These are phyloP conservation scores for Apostichopus leukothele DNA, from an alignment of 53 echinoderm and acorn worm genomes.

Conservation along the genomic window DNA sequence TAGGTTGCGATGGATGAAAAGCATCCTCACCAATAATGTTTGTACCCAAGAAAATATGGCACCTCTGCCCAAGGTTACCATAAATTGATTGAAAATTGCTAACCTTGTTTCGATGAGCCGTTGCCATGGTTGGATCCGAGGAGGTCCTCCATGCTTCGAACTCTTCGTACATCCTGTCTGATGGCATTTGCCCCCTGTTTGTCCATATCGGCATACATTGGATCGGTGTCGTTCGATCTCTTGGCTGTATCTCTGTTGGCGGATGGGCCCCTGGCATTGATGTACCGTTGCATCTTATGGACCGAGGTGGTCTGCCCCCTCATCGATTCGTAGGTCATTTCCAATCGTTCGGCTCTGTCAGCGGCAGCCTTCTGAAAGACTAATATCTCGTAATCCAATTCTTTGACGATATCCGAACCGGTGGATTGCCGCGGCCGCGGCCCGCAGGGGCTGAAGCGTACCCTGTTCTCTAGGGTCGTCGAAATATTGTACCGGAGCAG, in stretches of 20 bases:
- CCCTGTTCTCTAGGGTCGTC: slow-evolving; percentile 5
- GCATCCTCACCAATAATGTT: background rate
- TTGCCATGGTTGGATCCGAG: background rate
- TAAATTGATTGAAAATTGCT: background rate
- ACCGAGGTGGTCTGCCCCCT: background rate
- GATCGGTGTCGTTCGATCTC: background rate
- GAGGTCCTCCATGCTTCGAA: slow-evolving; percentile 31
- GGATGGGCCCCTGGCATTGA: slow-evolving; percentile 9
- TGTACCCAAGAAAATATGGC: background rate
- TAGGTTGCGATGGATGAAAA: background rate
- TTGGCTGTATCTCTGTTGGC: background rate
- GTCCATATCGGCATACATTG: slow-evolving; percentile 20
- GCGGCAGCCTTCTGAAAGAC: background rate
- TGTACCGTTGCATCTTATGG: background rate
- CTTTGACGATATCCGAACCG: slow-evolving; percentile 16
- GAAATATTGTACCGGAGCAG: slow-evolving; percentile 28
- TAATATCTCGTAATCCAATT: slow-evolving; percentile 30
- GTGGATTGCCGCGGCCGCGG: background rate
- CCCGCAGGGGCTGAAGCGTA: slow-evolving; percentile 1
- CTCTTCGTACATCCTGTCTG: slow-evolving; percentile 19
- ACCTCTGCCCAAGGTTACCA: too few species aligned
- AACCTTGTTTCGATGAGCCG: background rate
- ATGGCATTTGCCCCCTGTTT: background rate
- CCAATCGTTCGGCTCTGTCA: background rate
- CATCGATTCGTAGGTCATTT: slow-evolving; percentile 27